Conservation (phyloP, 2,888 invertebrate genomes). For the Petrophora chlorosata region DNA sequence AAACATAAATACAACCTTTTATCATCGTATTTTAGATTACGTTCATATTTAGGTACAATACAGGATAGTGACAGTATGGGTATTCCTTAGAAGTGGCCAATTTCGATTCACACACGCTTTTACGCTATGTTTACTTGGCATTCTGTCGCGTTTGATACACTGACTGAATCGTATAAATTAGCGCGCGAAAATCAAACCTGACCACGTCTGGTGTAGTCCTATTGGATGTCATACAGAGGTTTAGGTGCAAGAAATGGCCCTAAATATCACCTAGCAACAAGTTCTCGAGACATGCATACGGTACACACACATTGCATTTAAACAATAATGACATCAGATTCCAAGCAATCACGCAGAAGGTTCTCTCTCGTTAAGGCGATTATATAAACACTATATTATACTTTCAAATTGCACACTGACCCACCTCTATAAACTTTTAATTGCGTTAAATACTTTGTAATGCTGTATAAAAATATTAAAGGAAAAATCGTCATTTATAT, state of each 20-base stretch:
- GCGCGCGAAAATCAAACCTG: not conserved
- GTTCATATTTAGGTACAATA: not conserved
- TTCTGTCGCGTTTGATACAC: not conserved
- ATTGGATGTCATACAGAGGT: conserved; percentile 30
- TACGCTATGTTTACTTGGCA: not conserved
- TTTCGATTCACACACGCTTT: conserved; percentile 1
- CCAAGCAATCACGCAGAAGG: conserved; percentile 74
- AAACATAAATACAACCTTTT: too few relatives aligned
- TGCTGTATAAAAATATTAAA: conserved; percentile 84
- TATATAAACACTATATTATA: conserved; percentile 73
- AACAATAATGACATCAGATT: conserved; percentile 56
- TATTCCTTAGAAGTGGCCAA: conserved; percentile 2
- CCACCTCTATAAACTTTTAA: conserved; percentile 83
- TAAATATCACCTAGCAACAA: conserved; percentile 50
- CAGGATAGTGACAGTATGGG: conserved; percentile 6
- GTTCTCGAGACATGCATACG: conserved; percentile 49
- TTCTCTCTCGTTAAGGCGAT: conserved; percentile 83
- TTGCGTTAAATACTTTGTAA: conserved; percentile 80
- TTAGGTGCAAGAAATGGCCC: conserved; percentile 21
- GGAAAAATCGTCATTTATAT: conserved; percentile 79
- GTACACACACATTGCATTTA: conserved; percentile 55
- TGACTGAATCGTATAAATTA: not conserved
- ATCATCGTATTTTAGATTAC: too few relatives aligned
- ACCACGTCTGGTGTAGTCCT: conserved; percentile 4
- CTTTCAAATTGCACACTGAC: conserved; percentile 80